Evolutionary conservation across 2,113 vertebrate species (phyloP).

Genomic region (Aix galericulata): DNA sequence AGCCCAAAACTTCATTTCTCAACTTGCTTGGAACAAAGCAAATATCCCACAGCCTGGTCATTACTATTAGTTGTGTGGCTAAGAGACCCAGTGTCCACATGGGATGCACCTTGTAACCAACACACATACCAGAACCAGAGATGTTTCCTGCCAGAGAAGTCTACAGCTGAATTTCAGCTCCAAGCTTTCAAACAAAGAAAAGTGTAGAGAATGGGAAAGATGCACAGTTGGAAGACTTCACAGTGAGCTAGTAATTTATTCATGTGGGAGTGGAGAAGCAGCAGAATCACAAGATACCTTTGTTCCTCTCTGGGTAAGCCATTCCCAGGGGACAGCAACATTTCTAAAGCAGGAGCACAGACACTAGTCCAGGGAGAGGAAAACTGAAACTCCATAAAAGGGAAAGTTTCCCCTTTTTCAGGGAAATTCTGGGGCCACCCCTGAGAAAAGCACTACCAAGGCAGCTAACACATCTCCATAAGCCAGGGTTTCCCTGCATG

Average conservation of each 20-base stretch:
- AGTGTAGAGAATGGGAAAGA: neutral
- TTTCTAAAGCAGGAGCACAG: neutral
- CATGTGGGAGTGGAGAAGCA: neutral
- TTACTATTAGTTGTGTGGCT: neutral
- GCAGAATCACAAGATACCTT: neutral
- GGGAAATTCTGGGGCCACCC: neutral
- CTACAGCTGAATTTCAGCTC: neutral
- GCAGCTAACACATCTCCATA: neutral
- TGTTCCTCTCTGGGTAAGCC: neutral
- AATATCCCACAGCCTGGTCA: neutral
- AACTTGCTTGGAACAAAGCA: neutral
- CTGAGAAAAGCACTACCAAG: neutral
- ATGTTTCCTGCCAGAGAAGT: neutral
- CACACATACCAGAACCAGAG: neutral
- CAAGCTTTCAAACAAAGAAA: neutral
- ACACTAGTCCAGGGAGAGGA: neutral
- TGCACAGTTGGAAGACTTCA: neutral
- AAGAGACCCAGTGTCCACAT: neutral
- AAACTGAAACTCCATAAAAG: neutral
- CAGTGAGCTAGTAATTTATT: neutral
- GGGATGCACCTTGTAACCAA: neutral
- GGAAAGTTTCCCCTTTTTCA: neutral
- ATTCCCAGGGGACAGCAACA: neutral
- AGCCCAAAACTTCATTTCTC: neutral
- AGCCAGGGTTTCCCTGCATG: neutral